Percentiles rank a stretch among this genome's conserved stretches.
Evolutionary conservation across 2,113 vertebrate genomes (phyloP).

Genomic region (Hyperopisus bebe): DNA sequence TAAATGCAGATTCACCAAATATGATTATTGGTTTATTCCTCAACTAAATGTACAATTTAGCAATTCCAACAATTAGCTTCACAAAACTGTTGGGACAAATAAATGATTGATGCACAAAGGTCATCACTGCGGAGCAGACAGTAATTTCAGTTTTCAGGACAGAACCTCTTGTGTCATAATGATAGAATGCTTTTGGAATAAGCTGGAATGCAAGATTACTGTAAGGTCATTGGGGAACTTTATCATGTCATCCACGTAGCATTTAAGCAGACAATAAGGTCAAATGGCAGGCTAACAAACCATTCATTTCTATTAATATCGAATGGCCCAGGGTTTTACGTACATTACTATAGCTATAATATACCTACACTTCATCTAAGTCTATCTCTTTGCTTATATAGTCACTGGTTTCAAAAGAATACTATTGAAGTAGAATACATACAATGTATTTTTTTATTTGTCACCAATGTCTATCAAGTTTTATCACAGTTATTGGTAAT

Average conservation of each 20-base stretch:
- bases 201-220: background rate
- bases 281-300: background rate
- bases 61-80: background rate
- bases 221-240: background rate
- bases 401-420: background rate
- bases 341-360: background rate
- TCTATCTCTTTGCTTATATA: background rate
- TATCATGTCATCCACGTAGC: background rate
- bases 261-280: background rate
- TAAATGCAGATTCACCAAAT: background rate
- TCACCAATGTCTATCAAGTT: background rate
- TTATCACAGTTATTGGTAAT: background rate
- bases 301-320: background rate
- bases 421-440: background rate
- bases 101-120: background rate
- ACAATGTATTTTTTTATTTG: background rate
- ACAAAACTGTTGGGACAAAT: background rate
- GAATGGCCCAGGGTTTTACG: background rate
- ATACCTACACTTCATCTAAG: background rate
- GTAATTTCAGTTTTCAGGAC: background rate
- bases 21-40: background rate
- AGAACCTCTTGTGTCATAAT: constrained; percentile 1
- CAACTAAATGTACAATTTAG: background rate
- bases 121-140: background rate
- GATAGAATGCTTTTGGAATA: background rate